Evolutionary conservation across 2,113 vertebrate genomes (phyloP).

Genomic region (Propithecus coquereli): DNA sequence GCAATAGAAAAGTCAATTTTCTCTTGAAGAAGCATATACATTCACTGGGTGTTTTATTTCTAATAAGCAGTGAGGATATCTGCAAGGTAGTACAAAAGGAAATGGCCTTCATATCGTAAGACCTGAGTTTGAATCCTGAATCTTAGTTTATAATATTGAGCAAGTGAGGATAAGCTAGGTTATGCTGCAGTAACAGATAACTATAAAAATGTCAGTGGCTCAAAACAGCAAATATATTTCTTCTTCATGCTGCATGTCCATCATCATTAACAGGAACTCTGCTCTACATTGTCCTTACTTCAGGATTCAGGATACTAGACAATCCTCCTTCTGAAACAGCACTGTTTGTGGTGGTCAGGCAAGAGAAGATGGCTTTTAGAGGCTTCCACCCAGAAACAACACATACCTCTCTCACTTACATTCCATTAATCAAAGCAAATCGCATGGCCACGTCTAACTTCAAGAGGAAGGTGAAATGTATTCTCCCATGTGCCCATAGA

Average conservation of each 20-base stretch:
- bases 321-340: background rate
- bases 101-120: background rate
- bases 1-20: background rate
- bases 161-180: background rate
- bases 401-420: background rate
- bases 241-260: background rate
- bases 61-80: background rate
- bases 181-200: background rate
- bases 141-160: background rate
- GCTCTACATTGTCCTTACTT: background rate
- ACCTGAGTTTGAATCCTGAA: background rate
- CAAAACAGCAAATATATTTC: background rate
- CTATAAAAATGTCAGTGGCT: background rate
- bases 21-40: background rate
- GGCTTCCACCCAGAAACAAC: background rate
- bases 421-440: slow-evolving; percentile 1
- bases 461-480: background rate
- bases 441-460: background rate
- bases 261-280: background rate
- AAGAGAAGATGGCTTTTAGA: background rate
- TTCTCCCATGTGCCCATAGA: background rate
- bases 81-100: background rate
- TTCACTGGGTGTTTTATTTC: background rate
- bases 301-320: background rate
- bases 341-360: background rate